A percentile compares a stretch with the other conserved stretches of the same genome.
These are phyloP conservation scores for Tupiocoris notatus DNA, from an alignment of 2,888 invertebrate species.

Conservation along the genomic window DNA sequence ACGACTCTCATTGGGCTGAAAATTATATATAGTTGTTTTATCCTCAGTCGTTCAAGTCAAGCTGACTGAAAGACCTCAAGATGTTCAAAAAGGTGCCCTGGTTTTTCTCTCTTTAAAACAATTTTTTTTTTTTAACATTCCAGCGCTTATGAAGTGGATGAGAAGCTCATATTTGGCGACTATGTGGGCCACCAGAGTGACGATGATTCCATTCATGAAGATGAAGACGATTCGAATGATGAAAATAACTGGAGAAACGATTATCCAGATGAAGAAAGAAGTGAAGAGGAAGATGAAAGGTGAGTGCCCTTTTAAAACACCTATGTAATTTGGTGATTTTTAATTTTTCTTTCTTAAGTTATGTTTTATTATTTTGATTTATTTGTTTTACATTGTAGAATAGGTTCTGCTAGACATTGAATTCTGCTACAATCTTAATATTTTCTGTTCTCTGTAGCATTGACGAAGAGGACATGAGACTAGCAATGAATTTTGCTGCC, in stretches of 20 bases:
- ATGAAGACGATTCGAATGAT: conserved; percentile 53
- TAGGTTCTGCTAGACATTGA: too few species aligned
- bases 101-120: conserved; percentile 29
- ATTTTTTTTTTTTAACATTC: conserved; percentile 48
- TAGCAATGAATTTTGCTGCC: conserved; percentile 43
- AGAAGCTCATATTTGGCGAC: conserved; percentile 54
- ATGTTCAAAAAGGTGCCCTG: too few species aligned
- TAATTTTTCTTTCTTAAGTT: not conserved
- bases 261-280: conserved; percentile 53
- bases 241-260: conserved; percentile 53
- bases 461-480: conserved; percentile 47
- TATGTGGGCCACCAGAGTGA: conserved; percentile 38
- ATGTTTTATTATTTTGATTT: too few species aligned
- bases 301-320: conserved; percentile 12
- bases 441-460: too few species aligned
- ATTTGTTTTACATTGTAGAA: too few species aligned
- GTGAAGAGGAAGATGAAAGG: conserved; percentile 45
- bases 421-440: too few species aligned
- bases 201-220: conserved; percentile 44
- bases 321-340: not conserved
- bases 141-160: conserved; percentile 55
- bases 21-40: too few species aligned
- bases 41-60: too few species aligned
- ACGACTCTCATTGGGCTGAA: too few species aligned
- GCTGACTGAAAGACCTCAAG: too few species aligned